A percentile compares a stretch with the other conserved stretches of the same genome.
These are phyloP conservation scores for Zoanthus gigantus DNA, from an alignment of 92 coral and sea anemone genomes.

Conservation along the genomic window DNA sequence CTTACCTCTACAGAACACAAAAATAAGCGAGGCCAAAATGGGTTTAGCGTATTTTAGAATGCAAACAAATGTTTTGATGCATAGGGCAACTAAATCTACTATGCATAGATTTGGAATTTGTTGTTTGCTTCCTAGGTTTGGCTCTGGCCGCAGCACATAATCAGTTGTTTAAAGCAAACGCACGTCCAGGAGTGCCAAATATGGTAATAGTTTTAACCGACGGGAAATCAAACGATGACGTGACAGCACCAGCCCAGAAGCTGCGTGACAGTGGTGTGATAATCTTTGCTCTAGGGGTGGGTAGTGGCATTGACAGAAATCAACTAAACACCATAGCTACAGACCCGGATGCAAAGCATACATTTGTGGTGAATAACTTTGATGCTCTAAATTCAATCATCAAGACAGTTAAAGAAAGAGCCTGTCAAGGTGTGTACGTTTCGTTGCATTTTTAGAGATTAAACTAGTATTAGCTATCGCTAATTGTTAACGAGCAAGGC, in stretches of 20 bases:
- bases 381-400: conserved; percentile 4
- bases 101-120: too few relatives aligned
- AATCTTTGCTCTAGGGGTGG: conserved; percentile 70
- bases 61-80: too few relatives aligned
- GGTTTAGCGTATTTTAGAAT: too few relatives aligned
- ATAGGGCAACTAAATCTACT: too few relatives aligned
- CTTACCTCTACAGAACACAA: too few relatives aligned
- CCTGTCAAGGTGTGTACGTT: conserved; percentile 16
- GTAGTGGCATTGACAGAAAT: conserved; percentile 33
- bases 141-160: conserved; percentile 54
- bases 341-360: conserved; percentile 62
- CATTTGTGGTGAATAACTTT: conserved; percentile 36
- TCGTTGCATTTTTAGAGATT: background rate
- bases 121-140: conserved; percentile 22
- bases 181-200: conserved; percentile 61
- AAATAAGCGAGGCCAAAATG: too few relatives aligned
- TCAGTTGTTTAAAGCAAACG: conserved; percentile 45
- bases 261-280: conserved; percentile 73
- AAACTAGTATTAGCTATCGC: too few relatives aligned
- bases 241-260: conserved; percentile 61
- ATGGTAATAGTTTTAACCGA: conserved; percentile 77
- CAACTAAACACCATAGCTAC: conserved; percentile 68
- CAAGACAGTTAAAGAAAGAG: conserved; percentile 31
- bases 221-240: conserved; percentile 69
- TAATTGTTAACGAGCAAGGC: too few relatives aligned